phyloP scores from a whole-genome alignment of 1,140 invertebrate genomes.

The Apocrypta bakeri region DNA sequence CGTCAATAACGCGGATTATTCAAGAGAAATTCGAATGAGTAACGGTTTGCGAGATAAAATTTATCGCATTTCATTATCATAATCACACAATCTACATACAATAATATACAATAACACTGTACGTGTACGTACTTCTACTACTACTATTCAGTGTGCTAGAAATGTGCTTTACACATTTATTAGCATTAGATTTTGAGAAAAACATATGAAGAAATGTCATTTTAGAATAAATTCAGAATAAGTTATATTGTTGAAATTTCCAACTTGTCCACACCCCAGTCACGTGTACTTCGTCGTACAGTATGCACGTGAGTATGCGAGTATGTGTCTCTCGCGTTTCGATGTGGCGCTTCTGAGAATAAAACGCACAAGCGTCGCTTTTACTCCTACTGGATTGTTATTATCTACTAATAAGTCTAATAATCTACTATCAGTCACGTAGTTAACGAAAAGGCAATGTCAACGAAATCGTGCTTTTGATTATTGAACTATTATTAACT shows the following conservation, averaged over 20 bases:
- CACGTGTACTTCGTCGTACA: not conserved
- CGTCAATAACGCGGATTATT: not conserved
- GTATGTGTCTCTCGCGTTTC: not conserved
- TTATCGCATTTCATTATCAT: too few relatives aligned
- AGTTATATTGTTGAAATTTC: not conserved
- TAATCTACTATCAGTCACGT: not conserved
- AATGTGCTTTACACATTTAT: too few relatives aligned
- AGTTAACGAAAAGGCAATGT: not conserved
- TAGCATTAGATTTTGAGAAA: too few relatives aligned
- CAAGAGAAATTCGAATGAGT: not conserved
- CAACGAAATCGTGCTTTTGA: too few relatives aligned
- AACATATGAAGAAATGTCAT: too few relatives aligned
- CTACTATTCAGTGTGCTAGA: too few relatives aligned
- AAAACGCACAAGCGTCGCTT: not conserved
- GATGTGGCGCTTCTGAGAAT: slow-evolving; percentile 5
- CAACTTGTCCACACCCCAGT: not conserved
- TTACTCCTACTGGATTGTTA: not conserved
- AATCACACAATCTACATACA: too few relatives aligned
- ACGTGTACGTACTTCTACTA: too few relatives aligned
- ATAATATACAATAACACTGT: too few relatives aligned
- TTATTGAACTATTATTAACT: too few relatives aligned
- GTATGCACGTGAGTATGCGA: slow-evolving; percentile 7
- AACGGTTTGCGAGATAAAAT: too few relatives aligned
- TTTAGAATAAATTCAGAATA: not conserved
- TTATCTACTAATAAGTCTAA: too few relatives aligned